A percentile compares a stretch with the other conserved stretches of the same genome.
phyloP scores from a whole-genome alignment of 1,140 invertebrate species.

The Macrostomum lignano region DNA sequence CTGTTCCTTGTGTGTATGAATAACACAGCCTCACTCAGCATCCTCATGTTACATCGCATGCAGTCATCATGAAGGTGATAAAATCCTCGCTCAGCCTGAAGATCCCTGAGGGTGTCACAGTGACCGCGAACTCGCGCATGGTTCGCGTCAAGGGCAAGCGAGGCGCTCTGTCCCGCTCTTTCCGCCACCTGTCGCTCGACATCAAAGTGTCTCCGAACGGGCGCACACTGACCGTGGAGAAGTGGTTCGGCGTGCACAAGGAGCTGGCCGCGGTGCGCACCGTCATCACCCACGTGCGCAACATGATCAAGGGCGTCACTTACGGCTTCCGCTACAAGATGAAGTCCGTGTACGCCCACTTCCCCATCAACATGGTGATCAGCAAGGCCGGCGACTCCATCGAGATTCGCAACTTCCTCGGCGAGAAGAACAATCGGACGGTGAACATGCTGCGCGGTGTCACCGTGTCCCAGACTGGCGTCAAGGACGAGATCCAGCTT shows the following conservation, averaged over 20 bases:
- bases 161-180: constrained; percentile 54
- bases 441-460: constrained; percentile 85
- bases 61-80: constrained; percentile 5
- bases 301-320: constrained; percentile 75
- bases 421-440: constrained; percentile 77
- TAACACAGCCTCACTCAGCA: too few relatives aligned
- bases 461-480: constrained; percentile 56
- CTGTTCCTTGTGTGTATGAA: too few relatives aligned
- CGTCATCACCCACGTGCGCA: constrained; percentile 88
- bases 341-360: constrained; percentile 96
- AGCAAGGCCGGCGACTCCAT: constrained; percentile 34
- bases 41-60: too few relatives aligned
- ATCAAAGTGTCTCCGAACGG: constrained; percentile 35
- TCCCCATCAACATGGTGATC: constrained; percentile 96
- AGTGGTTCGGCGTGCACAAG: constrained; percentile 95
- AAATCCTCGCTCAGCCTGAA: neutral
- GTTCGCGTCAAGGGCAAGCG: constrained; percentile 80
- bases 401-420: constrained; percentile 82
- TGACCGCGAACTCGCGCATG: constrained; percentile 55
- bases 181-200: constrained; percentile 77
- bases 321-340: constrained; percentile 94
- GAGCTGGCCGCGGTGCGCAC: constrained; percentile 87
- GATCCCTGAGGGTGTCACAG: constrained; percentile 33
- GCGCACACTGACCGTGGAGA: constrained; percentile 69
- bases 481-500: constrained; percentile 84